Conservation (phyloP, 30 jellyfish, hydroid and myxozoan genomes). For the Hydra vulgaris region DNA sequence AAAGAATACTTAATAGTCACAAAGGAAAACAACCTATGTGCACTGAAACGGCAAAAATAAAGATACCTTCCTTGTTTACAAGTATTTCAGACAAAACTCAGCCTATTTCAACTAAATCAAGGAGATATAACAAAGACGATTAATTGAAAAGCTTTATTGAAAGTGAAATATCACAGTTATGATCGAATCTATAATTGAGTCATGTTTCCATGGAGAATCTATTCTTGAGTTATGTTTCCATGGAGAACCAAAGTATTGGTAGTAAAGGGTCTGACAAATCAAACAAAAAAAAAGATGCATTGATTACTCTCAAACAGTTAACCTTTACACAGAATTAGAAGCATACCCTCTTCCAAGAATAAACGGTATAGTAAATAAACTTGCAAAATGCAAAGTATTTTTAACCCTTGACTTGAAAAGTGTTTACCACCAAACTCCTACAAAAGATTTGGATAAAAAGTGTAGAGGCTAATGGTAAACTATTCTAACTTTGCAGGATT, state of each 20-base stretch:
- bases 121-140: no score
- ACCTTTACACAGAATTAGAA: no score
- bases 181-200: slow-evolving; percentile 43
- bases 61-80: no score
- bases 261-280: slow-evolving; percentile 10
- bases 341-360: no score
- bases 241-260: slow-evolving; percentile 54
- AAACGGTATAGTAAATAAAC: no score
- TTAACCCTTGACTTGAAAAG: slow-evolving; percentile 40
- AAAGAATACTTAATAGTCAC: no score
- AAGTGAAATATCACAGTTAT: no score
- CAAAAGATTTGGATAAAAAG: slow-evolving; percentile 42
- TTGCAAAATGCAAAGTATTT: slow-evolving; percentile 49
- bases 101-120: slow-evolving; percentile 53
- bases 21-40: no score
- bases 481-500: slow-evolving; percentile 39
- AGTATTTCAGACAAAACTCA: slow-evolving; percentile 21
- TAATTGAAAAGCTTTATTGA: no score
- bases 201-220: no score
- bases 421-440: slow-evolving; percentile 51
- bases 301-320: slow-evolving; percentile 52
- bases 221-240: slow-evolving; percentile 48
- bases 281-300: slow-evolving; percentile 31
- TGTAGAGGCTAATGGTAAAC: slow-evolving; percentile 57
- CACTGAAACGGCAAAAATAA: no score